A percentile compares a stretch with the other conserved stretches of the same genome.
phyloP scores from a whole-genome alignment of 2,113 vertebrate species.

The Platysteira castanea region DNA sequence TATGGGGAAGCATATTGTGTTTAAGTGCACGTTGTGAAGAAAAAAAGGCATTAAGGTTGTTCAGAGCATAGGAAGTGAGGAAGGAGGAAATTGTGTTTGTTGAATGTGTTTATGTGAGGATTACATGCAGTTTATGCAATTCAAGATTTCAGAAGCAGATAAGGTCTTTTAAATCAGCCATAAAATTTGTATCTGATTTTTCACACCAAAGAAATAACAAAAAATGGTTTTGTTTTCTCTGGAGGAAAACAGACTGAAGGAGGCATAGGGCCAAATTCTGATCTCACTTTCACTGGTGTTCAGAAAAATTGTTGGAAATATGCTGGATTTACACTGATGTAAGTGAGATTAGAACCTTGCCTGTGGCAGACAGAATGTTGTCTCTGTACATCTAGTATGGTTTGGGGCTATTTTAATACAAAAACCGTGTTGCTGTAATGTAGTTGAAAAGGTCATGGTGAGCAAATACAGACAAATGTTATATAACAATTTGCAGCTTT shows the following conservation, averaged over 20 bases:
- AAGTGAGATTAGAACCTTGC: conserved; percentile 30
- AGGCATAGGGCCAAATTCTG: conserved; percentile 49
- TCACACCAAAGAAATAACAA: conserved; percentile 46
- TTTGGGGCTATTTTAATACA: not conserved
- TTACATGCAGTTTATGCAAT: conserved; percentile 39
- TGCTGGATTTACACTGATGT: conserved; percentile 56
- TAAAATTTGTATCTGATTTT: conserved; percentile 55
- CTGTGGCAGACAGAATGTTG: not conserved
- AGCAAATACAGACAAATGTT: not conserved
- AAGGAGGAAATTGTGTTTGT: conserved; percentile 13
- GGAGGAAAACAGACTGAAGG: conserved; percentile 5
- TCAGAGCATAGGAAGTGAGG: conserved; percentile 39
- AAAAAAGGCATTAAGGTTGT: conserved; percentile 64
- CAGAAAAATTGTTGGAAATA: conserved; percentile 16
- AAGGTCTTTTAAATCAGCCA: conserved; percentile 35
- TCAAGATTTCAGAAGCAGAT: conserved; percentile 48
- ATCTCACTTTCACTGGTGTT: conserved; percentile 38
- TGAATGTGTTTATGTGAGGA: conserved; percentile 60
- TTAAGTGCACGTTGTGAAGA: conserved; percentile 56
- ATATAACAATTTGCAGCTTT: not conserved
- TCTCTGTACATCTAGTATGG: not conserved
- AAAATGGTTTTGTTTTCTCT: conserved; percentile 52
- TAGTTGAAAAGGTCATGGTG: conserved; percentile 8
- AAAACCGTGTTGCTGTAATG: not conserved
- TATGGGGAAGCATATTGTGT: conserved; percentile 66